A percentile compares a stretch with the other conserved stretches of the same genome.
These are phyloP conservation scores for Lysandra bellargus DNA, from an alignment of 2,888 invertebrate species.

Conservation along the genomic window DNA sequence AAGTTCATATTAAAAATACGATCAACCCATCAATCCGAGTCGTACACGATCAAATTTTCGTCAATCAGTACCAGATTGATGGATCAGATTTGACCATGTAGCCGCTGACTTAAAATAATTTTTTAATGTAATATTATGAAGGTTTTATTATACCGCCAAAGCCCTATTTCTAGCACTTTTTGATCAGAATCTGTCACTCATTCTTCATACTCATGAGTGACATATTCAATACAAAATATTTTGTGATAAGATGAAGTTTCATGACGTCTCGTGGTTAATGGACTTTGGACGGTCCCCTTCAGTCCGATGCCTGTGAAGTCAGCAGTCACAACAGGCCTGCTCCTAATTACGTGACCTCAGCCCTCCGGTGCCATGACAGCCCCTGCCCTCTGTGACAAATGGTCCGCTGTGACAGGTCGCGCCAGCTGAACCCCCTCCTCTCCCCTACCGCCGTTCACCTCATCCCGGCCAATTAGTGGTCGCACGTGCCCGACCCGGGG, in stretches of 20 bases:
- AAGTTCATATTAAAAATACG: too few relatives aligned
- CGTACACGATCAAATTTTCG: too few relatives aligned
- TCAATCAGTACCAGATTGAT: too few relatives aligned
- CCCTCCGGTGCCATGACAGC: not conserved
- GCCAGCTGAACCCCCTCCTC: not conserved
- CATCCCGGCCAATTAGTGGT: constrained; percentile 12
- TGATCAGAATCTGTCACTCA: too few relatives aligned
- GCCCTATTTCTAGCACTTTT: too few relatives aligned
- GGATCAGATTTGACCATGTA: too few relatives aligned
- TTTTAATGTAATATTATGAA: too few relatives aligned
- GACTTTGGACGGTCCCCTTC: not conserved
- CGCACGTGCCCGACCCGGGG: constrained; percentile 16
- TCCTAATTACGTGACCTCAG: not conserved
- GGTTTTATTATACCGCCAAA: too few relatives aligned
- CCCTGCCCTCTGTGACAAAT: constrained; percentile 2
- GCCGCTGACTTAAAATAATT: too few relatives aligned
- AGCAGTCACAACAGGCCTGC: not conserved
- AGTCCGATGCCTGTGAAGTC: not conserved
- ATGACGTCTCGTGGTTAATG: not conserved
- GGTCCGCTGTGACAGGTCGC: not conserved
- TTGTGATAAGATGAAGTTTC: not conserved
- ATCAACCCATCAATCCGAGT: too few relatives aligned
- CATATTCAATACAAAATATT: too few relatives aligned
- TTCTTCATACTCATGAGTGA: too few relatives aligned
- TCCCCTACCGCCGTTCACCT: not conserved